Base-by-base conservation (phyloP, 2,888 invertebrate genomes). In the Mechanitis mazaeus region DNA sequence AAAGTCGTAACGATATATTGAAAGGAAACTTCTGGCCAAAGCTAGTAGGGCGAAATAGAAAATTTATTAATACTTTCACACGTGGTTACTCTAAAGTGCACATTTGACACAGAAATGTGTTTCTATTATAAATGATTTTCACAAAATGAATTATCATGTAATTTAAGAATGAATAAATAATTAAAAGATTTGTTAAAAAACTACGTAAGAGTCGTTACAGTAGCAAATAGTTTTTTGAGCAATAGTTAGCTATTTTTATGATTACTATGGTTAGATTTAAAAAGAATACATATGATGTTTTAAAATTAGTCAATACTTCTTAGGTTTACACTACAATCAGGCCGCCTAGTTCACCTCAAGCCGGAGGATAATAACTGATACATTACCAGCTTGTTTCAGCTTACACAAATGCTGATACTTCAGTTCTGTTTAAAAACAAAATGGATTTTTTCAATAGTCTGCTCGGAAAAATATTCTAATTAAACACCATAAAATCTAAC, bases 381-480 rank as follows among this genome's bases (percentile, higher is more conserved):
- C 72, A 72, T 72, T 66, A 69, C 69, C 58, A 70, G 72, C 66
- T 61, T 62, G 69, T 68, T 67, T 75, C 72, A 69, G 72, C 73
- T 79, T 74, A 78, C 78, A 75, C 68, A 67, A 67, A 72, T 76
- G 78, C 78, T 38, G n/a, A n/a, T 38, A 38, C 6, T 38, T 38
- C 7, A 38, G 38, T 38, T 38, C 38, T 38, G 5, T 38, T 38
- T 38, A 38, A 6, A 38, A 38, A 6, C 4, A 38, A 38, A 38
- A 35, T 20, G 20, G 20, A 20, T 1, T 20, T 20, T 20, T 20
- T 20, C 20, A 35, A 38, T 6, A 38, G 7, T 38, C 1, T 4
- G 38, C 4, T 6, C 38, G 7, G 38, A 38, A 38, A 20, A 20
- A 20, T 20, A 20, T 20, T 20, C 20, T 20, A 20, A 20, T 20